Evolutionary conservation across 2,797 vertebrate species (phyloP).

Genomic region (Spinus olivaceus): DNA sequence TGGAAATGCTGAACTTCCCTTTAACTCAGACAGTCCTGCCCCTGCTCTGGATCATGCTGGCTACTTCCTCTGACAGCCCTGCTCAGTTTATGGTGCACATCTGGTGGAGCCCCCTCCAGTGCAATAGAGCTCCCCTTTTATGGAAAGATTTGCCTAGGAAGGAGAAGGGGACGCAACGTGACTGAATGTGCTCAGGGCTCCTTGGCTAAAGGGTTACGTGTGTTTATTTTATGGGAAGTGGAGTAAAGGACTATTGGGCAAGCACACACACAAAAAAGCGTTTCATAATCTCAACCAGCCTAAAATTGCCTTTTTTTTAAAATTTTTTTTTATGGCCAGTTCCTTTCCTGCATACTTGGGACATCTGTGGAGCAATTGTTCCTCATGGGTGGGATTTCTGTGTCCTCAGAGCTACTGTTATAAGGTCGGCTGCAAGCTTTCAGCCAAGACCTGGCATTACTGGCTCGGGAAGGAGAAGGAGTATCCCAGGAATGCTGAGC

Average conservation of each 20-base stretch:
- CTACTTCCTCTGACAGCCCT: neutral
- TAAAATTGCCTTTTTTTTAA: conserved; percentile 22
- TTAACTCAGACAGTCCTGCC: neutral
- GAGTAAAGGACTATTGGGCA: conserved; percentile 54
- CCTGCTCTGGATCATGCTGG: neutral
- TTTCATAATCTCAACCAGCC: conserved; percentile 51
- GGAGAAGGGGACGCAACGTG: conserved; percentile 1
- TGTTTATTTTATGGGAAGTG: conserved; percentile 61
- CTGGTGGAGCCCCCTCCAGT: conserved; percentile 34
- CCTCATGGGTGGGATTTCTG: conserved; percentile 54
- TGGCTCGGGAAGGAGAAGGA: neutral
- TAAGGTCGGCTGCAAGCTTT: neutral
- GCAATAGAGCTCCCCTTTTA: conserved; percentile 55
- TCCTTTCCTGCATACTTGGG: conserved; percentile 55
- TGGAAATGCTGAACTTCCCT: neutral
- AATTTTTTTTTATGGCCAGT: conserved; percentile 4
- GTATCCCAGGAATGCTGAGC: neutral
- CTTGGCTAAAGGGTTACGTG: conserved; percentile 25
- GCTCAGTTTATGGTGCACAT: conserved; percentile 31
- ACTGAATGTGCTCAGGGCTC: conserved; percentile 10
- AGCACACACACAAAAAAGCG: conserved; percentile 25
- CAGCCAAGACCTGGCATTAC: neutral
- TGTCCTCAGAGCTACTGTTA: neutral
- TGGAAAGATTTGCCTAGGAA: conserved; percentile 39
- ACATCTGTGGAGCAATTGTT: conserved; percentile 58